phyloP scores from a whole-genome alignment of 2,113 vertebrate species.

The Varanus komodoensis region DNA sequence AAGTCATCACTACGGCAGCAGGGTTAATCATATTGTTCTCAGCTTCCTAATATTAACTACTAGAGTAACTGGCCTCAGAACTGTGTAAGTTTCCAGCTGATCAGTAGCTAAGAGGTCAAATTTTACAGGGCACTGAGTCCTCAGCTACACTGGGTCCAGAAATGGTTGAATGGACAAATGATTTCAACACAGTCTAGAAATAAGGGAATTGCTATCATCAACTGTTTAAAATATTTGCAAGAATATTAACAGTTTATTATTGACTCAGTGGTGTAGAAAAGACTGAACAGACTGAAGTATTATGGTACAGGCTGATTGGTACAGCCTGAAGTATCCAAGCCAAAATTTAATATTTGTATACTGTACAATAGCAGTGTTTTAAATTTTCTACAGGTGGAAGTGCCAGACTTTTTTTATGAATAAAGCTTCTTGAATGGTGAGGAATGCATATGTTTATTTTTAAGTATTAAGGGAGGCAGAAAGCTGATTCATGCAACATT shows the following conservation, averaged over 20 bases:
- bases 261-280: background rate
- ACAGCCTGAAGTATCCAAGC: background rate
- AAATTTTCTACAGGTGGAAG: constrained; percentile 29
- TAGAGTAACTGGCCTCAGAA: background rate
- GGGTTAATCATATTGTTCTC: background rate
- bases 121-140: background rate
- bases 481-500: background rate
- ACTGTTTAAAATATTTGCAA: background rate
- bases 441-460: background rate
- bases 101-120: background rate
- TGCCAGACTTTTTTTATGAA: constrained; percentile 57
- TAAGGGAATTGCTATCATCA: background rate
- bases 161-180: background rate
- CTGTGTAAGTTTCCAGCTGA: background rate
- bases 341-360: background rate
- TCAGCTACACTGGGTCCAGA: background rate
- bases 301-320: too few relatives aligned
- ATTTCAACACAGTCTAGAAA: background rate
- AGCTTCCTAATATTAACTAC: background rate
- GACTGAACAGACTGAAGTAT: background rate
- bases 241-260: background rate
- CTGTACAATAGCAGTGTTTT: background rate
- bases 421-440: background rate
- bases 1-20: background rate
- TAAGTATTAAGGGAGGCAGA: background rate